These are phyloP conservation scores for Leptarthrus brevirostris DNA, from an alignment of 2,888 invertebrate genomes.

Conservation along the genomic window DNA sequence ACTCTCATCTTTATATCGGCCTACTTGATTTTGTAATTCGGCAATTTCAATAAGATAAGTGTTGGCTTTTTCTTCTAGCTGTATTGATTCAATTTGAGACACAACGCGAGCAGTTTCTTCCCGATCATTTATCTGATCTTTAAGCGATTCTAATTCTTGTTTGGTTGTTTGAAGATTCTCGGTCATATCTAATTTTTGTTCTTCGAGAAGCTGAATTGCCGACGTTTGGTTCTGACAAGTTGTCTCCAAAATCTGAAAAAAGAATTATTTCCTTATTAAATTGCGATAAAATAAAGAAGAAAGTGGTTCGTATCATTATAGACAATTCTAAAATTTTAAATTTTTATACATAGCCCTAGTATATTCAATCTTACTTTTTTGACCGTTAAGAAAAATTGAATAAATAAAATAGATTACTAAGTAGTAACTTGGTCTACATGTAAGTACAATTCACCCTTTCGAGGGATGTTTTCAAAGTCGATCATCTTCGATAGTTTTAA, in stretches of 20 bases:
- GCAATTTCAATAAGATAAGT: slow-evolving; percentile 61
- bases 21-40: slow-evolving; percentile 69
- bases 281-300: too few species aligned
- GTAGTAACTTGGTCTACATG: too few species aligned
- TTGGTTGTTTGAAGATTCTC: slow-evolving; percentile 73
- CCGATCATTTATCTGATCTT: slow-evolving; percentile 72
- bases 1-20: slow-evolving; percentile 69
- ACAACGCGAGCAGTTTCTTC: slow-evolving; percentile 78
- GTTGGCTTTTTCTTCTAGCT: slow-evolving; percentile 82
- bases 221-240: slow-evolving; percentile 60
- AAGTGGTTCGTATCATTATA: too few species aligned
- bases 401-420: too few species aligned
- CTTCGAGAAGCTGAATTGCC: slow-evolving; percentile 68
- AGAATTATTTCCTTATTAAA: too few species aligned
- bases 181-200: slow-evolving; percentile 76
- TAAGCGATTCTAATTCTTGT: slow-evolving; percentile 73
- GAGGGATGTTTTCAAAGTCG: too few species aligned
- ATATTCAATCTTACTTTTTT: too few species aligned
- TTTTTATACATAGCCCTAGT: too few species aligned
- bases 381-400: too few species aligned
- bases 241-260: slow-evolving; percentile 57
- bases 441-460: too few species aligned
- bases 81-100: slow-evolving; percentile 81
- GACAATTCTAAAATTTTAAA: too few species aligned
- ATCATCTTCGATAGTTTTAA: too few species aligned